Evolutionary conservation across 2,888 invertebrate species (phyloP).

Genomic region (Pyrrhia umbra): DNA sequence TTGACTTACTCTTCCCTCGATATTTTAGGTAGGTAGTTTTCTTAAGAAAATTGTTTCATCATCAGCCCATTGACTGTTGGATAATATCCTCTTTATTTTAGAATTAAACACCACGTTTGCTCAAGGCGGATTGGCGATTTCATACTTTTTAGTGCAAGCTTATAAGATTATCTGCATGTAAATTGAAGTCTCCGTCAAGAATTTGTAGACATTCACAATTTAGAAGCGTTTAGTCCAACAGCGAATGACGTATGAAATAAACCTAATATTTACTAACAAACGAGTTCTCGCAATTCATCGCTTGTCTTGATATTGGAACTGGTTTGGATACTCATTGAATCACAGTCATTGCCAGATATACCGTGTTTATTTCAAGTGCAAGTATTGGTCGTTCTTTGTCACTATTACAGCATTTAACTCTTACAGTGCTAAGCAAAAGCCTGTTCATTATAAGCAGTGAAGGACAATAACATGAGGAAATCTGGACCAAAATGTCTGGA

Average conservation of each 20-base stretch:
- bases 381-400: no score
- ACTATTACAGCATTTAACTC: no score
- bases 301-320: slow-evolving; percentile 25
- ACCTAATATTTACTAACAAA: slow-evolving; percentile 37
- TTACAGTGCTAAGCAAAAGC: no score
- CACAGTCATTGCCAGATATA: slow-evolving; percentile 25
- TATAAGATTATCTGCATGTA: neutral
- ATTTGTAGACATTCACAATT: neutral
- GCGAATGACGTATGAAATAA: slow-evolving; percentile 3
- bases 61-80: no score
- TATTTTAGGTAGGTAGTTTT: no score
- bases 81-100: neutral
- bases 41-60: no score
- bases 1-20: no score
- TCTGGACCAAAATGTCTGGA: no score
- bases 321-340: slow-evolving; percentile 21
- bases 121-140: no score
- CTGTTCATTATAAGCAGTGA: no score
- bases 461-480: no score
- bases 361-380: slow-evolving; percentile 13
- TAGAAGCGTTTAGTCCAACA: neutral
- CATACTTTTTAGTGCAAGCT: neutral
- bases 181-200: neutral
- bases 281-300: slow-evolving; percentile 16
- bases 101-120: no score